Evolutionary conservation across 2,888 invertebrate genomes (phyloP), one percentile per base, ranked within the genome.

Genomic region (Rhagonycha lutea): DNA sequence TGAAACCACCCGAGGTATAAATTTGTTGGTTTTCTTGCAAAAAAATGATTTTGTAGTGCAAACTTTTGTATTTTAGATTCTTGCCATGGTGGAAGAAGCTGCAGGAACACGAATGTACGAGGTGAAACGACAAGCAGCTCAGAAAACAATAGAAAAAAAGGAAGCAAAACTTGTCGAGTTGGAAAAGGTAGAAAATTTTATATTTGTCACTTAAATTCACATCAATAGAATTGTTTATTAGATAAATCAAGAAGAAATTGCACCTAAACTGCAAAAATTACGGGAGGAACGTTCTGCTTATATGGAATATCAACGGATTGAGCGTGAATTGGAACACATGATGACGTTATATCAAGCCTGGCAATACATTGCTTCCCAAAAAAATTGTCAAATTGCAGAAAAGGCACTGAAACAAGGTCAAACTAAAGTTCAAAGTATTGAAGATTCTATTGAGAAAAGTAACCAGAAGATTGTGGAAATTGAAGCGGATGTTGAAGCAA

Each of bases 41-140:
- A 14, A 61, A 61, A 10, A 1, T 61, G 1, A n/a, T 18, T 14
- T 11, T 14, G 14, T 62, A 62, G 12, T 18, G 18, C 8, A 0
- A 2, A 24, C 11, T 12, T 3, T 5, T 12, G 14, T 29, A 61
- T 73, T 71, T 14, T 83, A 95, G 94, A 96, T 98, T 83, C 89
- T 98, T 72, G 95, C 96, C 0, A 98, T 99, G 98, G 94, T 99
- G 73, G 99, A 99, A 89, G 99, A 99, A 89, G 98, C 99, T 8
- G 98, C 98, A 0, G 99, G 99, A 1, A 99, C 99, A 0, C 93
- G 96, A 83, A 94, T 98, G 93, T 99, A 99, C 86, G 98, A 99
- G 87, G 92, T 93, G 0, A 99, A 99, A 87, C 96, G 96, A 81
- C 94, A 95, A 83, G 91, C 92, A 4, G 95, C 98, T 0, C 92